Conservation (phyloP, 2,113 vertebrate genomes). For the Suncus etruscus region DNA sequence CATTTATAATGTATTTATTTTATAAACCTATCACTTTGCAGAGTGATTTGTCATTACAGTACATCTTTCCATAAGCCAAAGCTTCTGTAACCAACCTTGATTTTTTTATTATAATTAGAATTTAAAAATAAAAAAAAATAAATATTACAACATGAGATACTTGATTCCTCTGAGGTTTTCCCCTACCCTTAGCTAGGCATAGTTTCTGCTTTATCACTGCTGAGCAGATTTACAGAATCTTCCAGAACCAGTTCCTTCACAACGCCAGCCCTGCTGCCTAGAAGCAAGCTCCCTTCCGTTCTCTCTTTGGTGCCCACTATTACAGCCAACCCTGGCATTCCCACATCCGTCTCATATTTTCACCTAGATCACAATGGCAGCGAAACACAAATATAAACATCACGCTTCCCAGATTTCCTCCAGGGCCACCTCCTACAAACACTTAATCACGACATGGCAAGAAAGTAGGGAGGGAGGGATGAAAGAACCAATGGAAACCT, state of each 20-base stretch:
- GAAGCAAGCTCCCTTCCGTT: neutral
- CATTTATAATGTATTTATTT: too few species aligned
- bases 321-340: neutral
- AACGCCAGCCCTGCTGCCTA: neutral
- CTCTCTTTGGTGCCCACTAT: neutral
- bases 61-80: slow-evolving; percentile 3
- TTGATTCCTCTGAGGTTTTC: neutral
- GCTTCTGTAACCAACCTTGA: neutral
- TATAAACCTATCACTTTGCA: slow-evolving; percentile 2
- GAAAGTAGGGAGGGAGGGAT: neutral
- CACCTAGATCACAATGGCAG: neutral
- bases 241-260: neutral
- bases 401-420: neutral
- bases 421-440: neutral
- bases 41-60: neutral
- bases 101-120: slow-evolving; percentile 21
- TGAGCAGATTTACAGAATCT: neutral
- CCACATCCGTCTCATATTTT: neutral
- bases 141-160: neutral
- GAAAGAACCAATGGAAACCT: neutral
- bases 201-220: neutral
- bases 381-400: neutral
- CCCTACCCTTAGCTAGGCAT: neutral
- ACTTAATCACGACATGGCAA: neutral
- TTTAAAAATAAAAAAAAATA: neutral